Conservation (phyloP, 2,797 vertebrate genomes). For the Hylomyscus alleni region DNA sequence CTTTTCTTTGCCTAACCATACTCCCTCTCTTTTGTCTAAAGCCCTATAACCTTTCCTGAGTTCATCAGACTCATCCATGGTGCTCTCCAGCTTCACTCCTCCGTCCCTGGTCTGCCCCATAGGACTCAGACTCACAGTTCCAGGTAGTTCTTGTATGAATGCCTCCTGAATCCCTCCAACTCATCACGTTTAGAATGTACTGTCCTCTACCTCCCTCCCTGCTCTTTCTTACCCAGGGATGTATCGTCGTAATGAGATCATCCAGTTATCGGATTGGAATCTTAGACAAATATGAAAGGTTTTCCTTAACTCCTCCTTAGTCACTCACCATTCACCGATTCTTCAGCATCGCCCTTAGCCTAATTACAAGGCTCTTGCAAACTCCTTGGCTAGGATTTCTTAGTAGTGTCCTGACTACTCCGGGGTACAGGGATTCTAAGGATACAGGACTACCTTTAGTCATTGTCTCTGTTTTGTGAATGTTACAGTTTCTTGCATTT, state of each 20-base stretch:
- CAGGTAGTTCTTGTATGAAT: not conserved
- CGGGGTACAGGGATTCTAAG: not conserved
- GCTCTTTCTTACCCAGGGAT: not conserved
- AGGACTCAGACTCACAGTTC: not conserved
- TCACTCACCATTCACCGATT: not conserved
- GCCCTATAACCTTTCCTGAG: not conserved
- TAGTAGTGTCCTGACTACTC: not conserved
- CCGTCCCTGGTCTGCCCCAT: not conserved
- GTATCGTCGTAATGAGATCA: not conserved
- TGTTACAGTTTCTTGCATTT: not conserved
- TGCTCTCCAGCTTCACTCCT: not conserved
- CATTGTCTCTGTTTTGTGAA: not conserved
- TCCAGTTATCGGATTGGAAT: not conserved
- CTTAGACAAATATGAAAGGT: not conserved
- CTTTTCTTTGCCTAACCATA: slow-evolving; percentile 18
- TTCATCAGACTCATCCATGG: not conserved
- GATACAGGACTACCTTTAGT: not conserved
- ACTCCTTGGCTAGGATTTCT: not conserved
- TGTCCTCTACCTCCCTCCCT: not conserved
- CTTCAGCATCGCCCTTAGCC: not conserved
- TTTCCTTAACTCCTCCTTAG: not conserved
- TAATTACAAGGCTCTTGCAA: not conserved
- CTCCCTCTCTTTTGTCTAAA: not conserved
- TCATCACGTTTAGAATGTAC: not conserved
- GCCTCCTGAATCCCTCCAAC: not conserved